These are phyloP conservation scores for Brachionus rubens DNA, from an alignment of 1,140 invertebrate genomes.

Conservation along the genomic window DNA sequence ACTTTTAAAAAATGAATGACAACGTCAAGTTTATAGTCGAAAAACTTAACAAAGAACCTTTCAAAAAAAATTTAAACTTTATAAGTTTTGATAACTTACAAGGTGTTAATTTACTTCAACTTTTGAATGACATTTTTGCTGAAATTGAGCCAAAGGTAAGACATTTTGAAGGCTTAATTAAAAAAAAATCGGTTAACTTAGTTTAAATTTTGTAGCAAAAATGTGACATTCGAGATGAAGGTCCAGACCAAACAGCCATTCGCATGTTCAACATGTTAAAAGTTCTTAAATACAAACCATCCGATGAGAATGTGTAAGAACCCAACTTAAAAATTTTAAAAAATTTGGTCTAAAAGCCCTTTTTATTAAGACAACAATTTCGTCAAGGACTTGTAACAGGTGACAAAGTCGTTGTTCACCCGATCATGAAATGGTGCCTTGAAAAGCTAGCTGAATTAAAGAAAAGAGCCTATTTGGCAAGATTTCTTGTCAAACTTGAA, in stretches of 20 bases:
- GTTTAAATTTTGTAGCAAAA: slow-evolving; percentile 55
- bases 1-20: slow-evolving; percentile 65
- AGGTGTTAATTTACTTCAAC: slow-evolving; percentile 71
- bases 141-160: slow-evolving; percentile 66
- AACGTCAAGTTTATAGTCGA: slow-evolving; percentile 75
- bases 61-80: slow-evolving; percentile 74
- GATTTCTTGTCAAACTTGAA: slow-evolving; percentile 72
- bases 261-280: slow-evolving; percentile 65
- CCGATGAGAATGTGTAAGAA: slow-evolving; percentile 57
- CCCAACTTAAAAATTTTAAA: not conserved
- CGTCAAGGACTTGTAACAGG: slow-evolving; percentile 72
- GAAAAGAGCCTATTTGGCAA: slow-evolving; percentile 76
- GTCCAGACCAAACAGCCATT: slow-evolving; percentile 66
- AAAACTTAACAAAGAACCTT: slow-evolving; percentile 71
- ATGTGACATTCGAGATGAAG: slow-evolving; percentile 67
- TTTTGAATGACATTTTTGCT: slow-evolving; percentile 68
- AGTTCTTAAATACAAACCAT: slow-evolving; percentile 70
- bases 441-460: slow-evolving; percentile 70
- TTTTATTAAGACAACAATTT: slow-evolving; percentile 59
- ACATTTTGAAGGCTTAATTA: no score
- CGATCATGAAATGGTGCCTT: slow-evolving; percentile 76
- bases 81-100: slow-evolving; percentile 79
- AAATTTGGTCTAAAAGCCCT: slow-evolving; percentile 38
- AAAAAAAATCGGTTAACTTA: no score
- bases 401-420: slow-evolving; percentile 71